These are phyloP conservation scores for Rhynchophorus ferrugineus DNA, from an alignment of 1,140 invertebrate genomes.

Conservation along the genomic window DNA sequence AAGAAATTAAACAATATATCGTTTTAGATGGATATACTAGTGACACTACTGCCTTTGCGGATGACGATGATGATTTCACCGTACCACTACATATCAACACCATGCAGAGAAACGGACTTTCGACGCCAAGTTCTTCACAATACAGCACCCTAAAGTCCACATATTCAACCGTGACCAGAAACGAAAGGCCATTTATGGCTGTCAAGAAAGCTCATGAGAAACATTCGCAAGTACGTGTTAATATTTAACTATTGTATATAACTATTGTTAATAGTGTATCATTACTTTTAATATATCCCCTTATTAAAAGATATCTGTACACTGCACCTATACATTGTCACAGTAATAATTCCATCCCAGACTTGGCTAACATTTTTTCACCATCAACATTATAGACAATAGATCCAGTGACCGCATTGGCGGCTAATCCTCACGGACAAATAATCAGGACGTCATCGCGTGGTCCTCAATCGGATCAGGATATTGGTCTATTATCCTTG, in stretches of 20 bases:
- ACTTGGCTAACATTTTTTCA: too few relatives aligned
- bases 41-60: conserved; percentile 67
- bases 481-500: conserved; percentile 42
- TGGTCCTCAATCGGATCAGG: conserved; percentile 32
- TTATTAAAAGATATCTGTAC: too few relatives aligned
- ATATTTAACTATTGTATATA: neutral
- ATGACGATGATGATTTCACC: conserved; percentile 59
- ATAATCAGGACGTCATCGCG: conserved; percentile 30
- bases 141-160: conserved; percentile 24
- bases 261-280: neutral
- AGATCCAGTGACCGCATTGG: conserved; percentile 29
- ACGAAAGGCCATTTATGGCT: conserved; percentile 55
- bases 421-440: conserved; percentile 37
- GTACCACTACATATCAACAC: conserved; percentile 60
- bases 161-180: conserved; percentile 24
- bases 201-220: conserved; percentile 58
- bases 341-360: too few relatives aligned
- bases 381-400: too few relatives aligned
- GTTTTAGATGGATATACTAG: conserved; percentile 54
- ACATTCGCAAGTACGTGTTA: conserved; percentile 31
- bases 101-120: conserved; percentile 26
- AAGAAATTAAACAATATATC: too few relatives aligned
- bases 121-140: conserved; percentile 22
- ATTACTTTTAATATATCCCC: too few relatives aligned
- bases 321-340: too few relatives aligned